Percentiles rank a stretch among this genome's conserved stretches.
These are phyloP conservation scores for Danio jaintianensis DNA, from an alignment of 2,797 vertebrate species.

Conservation along the genomic window DNA sequence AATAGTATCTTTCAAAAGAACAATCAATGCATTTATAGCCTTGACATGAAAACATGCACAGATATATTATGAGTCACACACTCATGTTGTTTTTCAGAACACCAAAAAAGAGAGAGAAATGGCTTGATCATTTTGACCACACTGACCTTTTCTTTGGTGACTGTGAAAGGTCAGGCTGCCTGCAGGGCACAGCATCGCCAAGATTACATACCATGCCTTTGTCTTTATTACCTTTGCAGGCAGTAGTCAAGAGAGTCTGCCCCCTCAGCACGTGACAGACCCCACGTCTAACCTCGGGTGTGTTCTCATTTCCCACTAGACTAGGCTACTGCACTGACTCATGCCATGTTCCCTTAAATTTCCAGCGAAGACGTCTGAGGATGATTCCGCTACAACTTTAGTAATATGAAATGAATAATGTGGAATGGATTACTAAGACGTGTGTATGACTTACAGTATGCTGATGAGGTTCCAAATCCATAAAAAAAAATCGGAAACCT, in stretches of 20 bases:
- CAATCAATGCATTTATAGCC: neutral
- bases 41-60: constrained; percentile 9
- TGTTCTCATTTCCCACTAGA: neutral
- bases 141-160: constrained; percentile 52
- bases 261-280: neutral
- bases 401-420: constrained; percentile 19
- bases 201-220: constrained; percentile 15
- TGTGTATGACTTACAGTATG: no score
- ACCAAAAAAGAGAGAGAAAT: neutral
- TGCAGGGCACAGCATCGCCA: constrained; percentile 13
- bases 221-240: constrained; percentile 27
- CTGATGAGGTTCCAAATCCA: no score
- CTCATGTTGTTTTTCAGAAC: neutral
- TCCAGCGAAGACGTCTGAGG: neutral
- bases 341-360: neutral
- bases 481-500: no score
- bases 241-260: neutral
- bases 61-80: neutral
- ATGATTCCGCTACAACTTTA: neutral
- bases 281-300: constrained; percentile 3
- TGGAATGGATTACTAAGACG: constrained; percentile 26
- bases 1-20: neutral
- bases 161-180: constrained; percentile 40
- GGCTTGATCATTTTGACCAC: constrained; percentile 5
- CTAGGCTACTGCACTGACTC: constrained; percentile 22